Evolutionary conservation across 2,113 vertebrate genomes (phyloP).

Genomic region (Casuarius casuarius): DNA sequence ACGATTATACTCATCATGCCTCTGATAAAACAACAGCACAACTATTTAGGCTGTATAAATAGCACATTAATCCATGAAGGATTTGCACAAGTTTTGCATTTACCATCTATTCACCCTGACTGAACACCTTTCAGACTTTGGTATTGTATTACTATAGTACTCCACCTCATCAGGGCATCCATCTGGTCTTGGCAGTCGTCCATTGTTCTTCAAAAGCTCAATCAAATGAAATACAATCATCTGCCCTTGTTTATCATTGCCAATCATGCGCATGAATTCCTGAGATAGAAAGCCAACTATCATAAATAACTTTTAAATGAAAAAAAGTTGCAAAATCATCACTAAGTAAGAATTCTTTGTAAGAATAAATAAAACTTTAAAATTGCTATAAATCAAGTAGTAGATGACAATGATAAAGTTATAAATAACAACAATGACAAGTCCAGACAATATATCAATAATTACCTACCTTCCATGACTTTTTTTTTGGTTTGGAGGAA

Average conservation of each 20-base stretch:
- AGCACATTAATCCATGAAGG: not conserved
- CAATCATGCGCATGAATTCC: slow-evolving; percentile 98
- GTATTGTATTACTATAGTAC: slow-evolving; percentile 64
- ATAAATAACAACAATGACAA: not conserved
- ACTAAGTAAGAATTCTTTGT: not conserved
- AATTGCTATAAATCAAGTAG: not conserved
- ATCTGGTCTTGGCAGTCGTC: slow-evolving; percentile 87
- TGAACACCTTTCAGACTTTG: not conserved
- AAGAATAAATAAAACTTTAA: not conserved
- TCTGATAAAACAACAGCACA: not conserved
- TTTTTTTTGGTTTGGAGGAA: not conserved
- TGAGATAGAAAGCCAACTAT: slow-evolving; percentile 63
- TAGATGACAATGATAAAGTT: not conserved
- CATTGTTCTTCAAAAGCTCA: slow-evolving; percentile 91
- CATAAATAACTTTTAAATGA: not conserved
- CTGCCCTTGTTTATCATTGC: slow-evolving; percentile 96
- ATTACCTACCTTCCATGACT: not conserved
- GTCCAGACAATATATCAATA: not conserved
- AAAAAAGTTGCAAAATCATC: not conserved
- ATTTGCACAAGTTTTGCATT: not conserved
- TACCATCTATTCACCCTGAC: not conserved
- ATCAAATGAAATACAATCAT: slow-evolving; percentile 98
- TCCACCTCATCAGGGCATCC: slow-evolving; percentile 91
- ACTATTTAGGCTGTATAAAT: not conserved
- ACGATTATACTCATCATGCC: not conserved